Evolutionary conservation across 2,888 invertebrate species (phyloP).

Genomic region (Microdon myrmicae): DNA sequence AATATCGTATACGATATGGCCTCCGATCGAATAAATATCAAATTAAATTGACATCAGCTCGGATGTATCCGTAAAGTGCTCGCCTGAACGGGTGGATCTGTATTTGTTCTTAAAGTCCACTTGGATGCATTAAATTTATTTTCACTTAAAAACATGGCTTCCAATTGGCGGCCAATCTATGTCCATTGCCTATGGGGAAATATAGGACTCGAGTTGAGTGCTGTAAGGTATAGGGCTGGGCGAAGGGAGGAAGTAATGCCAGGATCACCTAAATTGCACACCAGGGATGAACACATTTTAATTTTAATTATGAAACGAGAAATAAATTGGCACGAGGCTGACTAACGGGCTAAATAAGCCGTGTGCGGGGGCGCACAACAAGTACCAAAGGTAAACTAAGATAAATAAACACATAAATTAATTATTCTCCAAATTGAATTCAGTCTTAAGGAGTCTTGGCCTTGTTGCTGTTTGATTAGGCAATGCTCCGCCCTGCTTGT

Average conservation of each 20-base stretch:
- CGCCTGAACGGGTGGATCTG: constrained; percentile 3
- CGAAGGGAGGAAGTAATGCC: constrained; percentile 1
- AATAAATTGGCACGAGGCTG: constrained; percentile 29
- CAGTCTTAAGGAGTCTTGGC: constrained; percentile 9
- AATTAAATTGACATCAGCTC: constrained; percentile 35
- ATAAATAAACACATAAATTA: constrained; percentile 36
- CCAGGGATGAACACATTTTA: constrained; percentile 50
- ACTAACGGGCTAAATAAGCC: neutral
- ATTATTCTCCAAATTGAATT: constrained; percentile 49
- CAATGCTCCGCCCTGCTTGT: neutral
- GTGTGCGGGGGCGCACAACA: neutral
- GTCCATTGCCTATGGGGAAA: neutral
- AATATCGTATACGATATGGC: constrained; percentile 35
- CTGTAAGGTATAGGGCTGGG: neutral
- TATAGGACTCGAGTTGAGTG: too few relatives aligned
- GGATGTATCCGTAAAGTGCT: constrained; percentile 25
- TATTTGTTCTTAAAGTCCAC: constrained; percentile 38
- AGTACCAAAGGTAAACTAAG: neutral
- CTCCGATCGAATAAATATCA: constrained; percentile 29
- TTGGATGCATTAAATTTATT: constrained; percentile 21
- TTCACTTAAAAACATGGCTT: constrained; percentile 5
- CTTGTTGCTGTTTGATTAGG: constrained; percentile 26
- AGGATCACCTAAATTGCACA: constrained; percentile 37
- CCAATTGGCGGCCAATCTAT: constrained; percentile 3
- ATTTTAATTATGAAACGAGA: constrained; percentile 47